Evolutionary conservation across 2,113 vertebrate species (phyloP), one percentile per base, ranked within the genome.

Genomic region (Phasianus colchicus): DNA sequence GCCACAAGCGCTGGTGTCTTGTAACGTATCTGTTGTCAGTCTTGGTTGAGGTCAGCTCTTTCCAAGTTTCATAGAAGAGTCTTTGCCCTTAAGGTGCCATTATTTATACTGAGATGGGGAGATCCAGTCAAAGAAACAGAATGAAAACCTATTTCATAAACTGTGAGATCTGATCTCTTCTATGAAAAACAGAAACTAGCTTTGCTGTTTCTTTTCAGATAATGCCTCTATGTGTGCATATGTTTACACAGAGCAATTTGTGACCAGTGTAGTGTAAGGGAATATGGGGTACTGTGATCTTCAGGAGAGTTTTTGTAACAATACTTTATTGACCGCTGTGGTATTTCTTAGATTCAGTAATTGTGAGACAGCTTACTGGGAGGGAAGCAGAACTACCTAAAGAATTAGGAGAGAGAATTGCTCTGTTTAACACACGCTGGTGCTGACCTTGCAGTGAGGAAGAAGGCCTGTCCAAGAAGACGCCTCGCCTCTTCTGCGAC

Each of bases 401-500:
- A 16, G 42, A 43, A 43, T 43, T 3, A 5, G 0, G 38, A 4
- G 32, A 57, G 19, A 47, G 32, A 10, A 29, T 7, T 3, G 5
- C 66, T 38, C 34, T 60, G 2, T 2, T 9, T 91, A 74, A 92
- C 58, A 2, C 0, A 34, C 2, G 11, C 75, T 20, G 24, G 20
- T 42, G 36, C 89, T 83, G 20, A 17, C 17, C 22, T 92, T 88
- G 55, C 91, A 98, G 98, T 3, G 98, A 98, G 77, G 98, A 98
- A 38, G 98, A 98, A 86, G 98, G 96, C 30, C 97, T 97, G 45
- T 84, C 95, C 19, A 99, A 99, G 97, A 99, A 99, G 98, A 99
- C 99, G 61, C 99, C 99, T 1, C 98, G 99, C 36, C 98, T 99
- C 48, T 99, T 99, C 98, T 99, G 99, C 18, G 99, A 99, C 96